A percentile compares a stretch with the other conserved stretches of the same genome.
These are phyloP conservation scores for Pseudanteris insignis DNA, from an alignment of 2,888 invertebrate species.

Conservation along the genomic window DNA sequence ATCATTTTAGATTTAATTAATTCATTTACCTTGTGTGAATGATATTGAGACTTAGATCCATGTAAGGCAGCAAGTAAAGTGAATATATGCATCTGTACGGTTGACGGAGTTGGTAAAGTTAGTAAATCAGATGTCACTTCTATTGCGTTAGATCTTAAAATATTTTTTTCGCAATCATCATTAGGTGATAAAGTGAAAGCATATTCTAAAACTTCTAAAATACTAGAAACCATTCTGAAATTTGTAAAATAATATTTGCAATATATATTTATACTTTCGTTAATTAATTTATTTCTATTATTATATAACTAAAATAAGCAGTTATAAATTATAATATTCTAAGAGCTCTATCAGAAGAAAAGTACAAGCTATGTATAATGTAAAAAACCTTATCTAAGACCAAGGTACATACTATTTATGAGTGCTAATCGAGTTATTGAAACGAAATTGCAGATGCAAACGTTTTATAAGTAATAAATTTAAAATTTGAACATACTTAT, in stretches of 20 bases:
- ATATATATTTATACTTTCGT: not conserved
- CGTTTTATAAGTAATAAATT: too few relatives aligned
- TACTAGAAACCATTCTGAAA: constrained; percentile 73
- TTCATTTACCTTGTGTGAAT: constrained; percentile 83
- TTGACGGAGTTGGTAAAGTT: constrained; percentile 76
- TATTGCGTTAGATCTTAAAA: constrained; percentile 70
- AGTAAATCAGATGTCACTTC: constrained; percentile 75
- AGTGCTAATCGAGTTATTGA: too few relatives aligned
- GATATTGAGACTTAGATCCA: constrained; percentile 78
- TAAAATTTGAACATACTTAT: constrained; percentile 66
- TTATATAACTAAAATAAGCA: too few relatives aligned
- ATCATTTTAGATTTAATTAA: constrained; percentile 1
- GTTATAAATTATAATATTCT: constrained; percentile 1
- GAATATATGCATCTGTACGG: constrained; percentile 81
- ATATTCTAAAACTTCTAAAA: constrained; percentile 79
- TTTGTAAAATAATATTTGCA: constrained; percentile 30
- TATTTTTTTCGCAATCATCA: constrained; percentile 68
- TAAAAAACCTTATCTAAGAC: too few relatives aligned
- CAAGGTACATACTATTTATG: too few relatives aligned
- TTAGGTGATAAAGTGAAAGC: constrained; percentile 71
- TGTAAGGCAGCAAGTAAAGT: constrained; percentile 84
- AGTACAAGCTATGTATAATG: too few relatives aligned
- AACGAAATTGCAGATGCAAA: too few relatives aligned
- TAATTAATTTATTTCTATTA: not conserved
- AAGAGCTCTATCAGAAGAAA: too few relatives aligned